Percentiles rank a stretch among this genome's conserved stretches.
These are phyloP conservation scores for Melanostigma gelatinosum DNA, from an alignment of 2,113 vertebrate genomes.

Conservation along the genomic window DNA sequence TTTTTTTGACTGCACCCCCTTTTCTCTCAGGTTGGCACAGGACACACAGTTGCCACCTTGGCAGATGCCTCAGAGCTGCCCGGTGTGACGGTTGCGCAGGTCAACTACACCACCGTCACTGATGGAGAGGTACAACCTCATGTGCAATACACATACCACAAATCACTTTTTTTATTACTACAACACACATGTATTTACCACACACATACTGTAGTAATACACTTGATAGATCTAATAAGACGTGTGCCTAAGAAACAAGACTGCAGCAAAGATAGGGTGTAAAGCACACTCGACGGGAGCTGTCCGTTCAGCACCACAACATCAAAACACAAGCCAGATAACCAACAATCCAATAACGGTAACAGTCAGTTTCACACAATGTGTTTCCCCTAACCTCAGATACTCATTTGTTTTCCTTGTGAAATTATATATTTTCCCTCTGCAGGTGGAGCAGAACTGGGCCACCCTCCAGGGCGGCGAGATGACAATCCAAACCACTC, in stretches of 20 bases:
- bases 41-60: constrained; percentile 95
- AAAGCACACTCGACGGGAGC: neutral
- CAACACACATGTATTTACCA: neutral
- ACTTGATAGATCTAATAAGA: neutral
- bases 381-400: neutral
- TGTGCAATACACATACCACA: neutral
- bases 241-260: neutral
- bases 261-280: neutral
- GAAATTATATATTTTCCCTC: neutral
- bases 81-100: constrained; percentile 95
- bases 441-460: constrained; percentile 90
- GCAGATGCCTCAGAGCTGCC: constrained; percentile 97
- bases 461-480: constrained; percentile 94
- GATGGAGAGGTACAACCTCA: constrained; percentile 91
- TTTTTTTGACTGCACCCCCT: neutral
- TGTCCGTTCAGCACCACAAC: constrained; percentile 30
- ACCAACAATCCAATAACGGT: neutral
- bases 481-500: constrained; percentile 99
- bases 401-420: neutral
- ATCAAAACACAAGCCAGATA: neutral
- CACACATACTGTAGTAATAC: neutral
- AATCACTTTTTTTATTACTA: neutral
- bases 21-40: constrained; percentile 90
- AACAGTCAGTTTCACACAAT: neutral
- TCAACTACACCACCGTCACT: constrained; percentile 94